These are phyloP conservation scores for Habropoda laboriosa DNA, from an alignment of 1,140 invertebrate species.

Conservation along the genomic window DNA sequence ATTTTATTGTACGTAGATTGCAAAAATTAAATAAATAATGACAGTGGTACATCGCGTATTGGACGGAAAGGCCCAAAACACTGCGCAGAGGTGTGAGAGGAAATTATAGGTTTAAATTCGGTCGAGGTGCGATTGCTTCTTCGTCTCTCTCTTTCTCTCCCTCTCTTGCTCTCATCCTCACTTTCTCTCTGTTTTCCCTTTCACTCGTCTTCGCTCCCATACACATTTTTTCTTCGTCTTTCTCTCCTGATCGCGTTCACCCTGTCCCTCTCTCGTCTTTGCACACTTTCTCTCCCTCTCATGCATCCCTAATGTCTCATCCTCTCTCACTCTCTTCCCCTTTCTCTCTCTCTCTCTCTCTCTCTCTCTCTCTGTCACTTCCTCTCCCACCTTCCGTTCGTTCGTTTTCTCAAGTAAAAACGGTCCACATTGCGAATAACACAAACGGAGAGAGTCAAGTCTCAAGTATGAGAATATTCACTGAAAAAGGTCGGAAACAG, in stretches of 20 bases:
- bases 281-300: not conserved
- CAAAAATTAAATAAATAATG: conserved; percentile 81
- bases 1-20: conserved; percentile 81
- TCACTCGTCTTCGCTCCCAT: not conserved
- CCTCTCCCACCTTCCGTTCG: conserved; percentile 7
- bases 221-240: not conserved
- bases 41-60: conserved; percentile 80
- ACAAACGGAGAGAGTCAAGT: conserved; percentile 64
- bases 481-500: conserved; percentile 73
- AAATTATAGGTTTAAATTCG: conserved; percentile 78
- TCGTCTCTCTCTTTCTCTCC: conserved; percentile 39
- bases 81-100: conserved; percentile 79
- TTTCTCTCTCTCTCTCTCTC: not conserved
- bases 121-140: conserved; percentile 77
- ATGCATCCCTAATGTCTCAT: not conserved
- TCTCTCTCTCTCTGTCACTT: not conserved
- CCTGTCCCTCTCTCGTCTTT: not conserved
- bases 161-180: not conserved
- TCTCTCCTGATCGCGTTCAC: not conserved
- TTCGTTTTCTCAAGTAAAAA: conserved; percentile 58
- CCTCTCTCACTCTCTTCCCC: not conserved
- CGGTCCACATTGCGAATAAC: conserved; percentile 70
- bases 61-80: conserved; percentile 81
- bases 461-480: conserved; percentile 68
- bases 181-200: not conserved